Evolutionary conservation across 2,113 vertebrate genomes (phyloP).

Genomic region (Aptenodytes forsteri): DNA sequence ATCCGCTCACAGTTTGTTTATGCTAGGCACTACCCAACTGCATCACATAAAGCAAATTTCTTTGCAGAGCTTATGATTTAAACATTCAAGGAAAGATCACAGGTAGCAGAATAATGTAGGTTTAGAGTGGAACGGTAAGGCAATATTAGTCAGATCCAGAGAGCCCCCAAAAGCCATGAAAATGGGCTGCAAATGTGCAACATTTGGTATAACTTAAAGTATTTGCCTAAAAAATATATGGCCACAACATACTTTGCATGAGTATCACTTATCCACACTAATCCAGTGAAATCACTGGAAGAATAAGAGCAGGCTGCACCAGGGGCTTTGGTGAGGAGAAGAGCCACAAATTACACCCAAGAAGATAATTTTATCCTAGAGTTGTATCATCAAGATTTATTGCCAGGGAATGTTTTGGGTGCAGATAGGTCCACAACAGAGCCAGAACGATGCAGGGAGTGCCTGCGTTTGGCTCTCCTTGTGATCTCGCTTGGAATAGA

Average conservation of each 20-base stretch:
- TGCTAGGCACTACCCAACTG: background rate
- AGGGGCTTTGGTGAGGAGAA: background rate
- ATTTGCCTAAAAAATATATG: background rate
- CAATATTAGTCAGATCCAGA: background rate
- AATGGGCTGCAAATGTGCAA: background rate
- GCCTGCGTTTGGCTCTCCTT: background rate
- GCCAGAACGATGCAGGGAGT: background rate
- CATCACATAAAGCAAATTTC: background rate
- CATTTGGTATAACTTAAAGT: background rate
- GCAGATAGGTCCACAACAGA: background rate
- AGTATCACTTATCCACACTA: background rate
- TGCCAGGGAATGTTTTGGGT: background rate
- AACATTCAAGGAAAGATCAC: conserved; percentile 7
- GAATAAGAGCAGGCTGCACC: background rate
- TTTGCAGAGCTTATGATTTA: background rate
- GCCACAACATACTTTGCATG: background rate
- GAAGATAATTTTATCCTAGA: background rate
- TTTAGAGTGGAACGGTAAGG: background rate
- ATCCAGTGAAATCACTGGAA: background rate
- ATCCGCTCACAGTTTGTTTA: background rate
- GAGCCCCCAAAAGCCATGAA: background rate
- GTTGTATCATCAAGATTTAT: background rate
- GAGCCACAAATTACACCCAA: background rate
- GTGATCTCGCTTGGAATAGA: background rate
- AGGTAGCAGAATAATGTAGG: conserved; percentile 6